Base-by-base conservation (phyloP, 1,140 invertebrate genomes). In the Mactra quadrangularis region DNA sequence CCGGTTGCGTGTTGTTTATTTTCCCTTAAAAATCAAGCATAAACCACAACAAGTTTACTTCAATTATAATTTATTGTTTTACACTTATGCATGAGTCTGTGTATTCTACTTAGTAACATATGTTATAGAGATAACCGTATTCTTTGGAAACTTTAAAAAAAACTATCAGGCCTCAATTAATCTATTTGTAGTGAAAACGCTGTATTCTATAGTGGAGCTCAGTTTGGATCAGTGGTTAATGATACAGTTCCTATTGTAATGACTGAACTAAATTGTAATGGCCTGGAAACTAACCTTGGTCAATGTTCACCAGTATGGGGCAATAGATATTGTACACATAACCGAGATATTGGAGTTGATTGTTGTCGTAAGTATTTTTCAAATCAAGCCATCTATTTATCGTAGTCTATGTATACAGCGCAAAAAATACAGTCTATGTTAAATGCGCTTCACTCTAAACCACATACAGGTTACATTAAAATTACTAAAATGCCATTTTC, bases 281-380 rank as follows among this genome's bases (percentile, higher is more conserved):
- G 74, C 11, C 22, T 62, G 22, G 74, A 76, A 31, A 62, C 41
- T 4, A 76, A 45, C 25, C 31, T 76, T 19, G 74, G 74, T 29
- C 74, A 76, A 25, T 76, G 74, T 33, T 60, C 38, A n/a, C 74
- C 74, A 17, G n/a, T 22, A 3, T 76, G 74, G 74, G 35, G 19
- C 22, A 35, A 38, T 11, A 15, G 11, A 0, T 38, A 41, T n/a
- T 76, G 74, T 27, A n/a, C 17, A 3, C 74, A 76, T 25, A 29
- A 15, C 7, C 3, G 59, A 17, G 74, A 76, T 47, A 50, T 64
- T 17, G 59, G 74, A 1, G 59, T 76, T 31, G 59, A 76, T 33
- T 76, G 74, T 22, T 76, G 74, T 33, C 57, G 74, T 76, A 50
- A 29, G 74, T 68, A 68, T 45, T n/a, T n/a, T n/a, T n/a, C n/a